phyloP scores from a whole-genome alignment of 2,113 vertebrate species.

The Asarcornis scutulata region DNA sequence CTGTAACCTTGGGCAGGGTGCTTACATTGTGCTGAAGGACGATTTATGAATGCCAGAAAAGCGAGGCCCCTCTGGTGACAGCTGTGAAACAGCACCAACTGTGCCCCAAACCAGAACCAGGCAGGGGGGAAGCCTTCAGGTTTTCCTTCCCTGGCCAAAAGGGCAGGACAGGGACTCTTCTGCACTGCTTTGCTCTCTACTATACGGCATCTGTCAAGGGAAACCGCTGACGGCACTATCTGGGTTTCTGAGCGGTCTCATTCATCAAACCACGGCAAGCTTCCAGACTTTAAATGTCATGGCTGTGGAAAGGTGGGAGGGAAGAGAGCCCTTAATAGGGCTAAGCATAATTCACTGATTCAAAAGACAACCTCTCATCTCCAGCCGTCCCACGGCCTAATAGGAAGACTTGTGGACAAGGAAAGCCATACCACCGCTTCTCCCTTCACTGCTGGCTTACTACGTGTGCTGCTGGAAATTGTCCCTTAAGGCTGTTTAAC shows the following conservation, averaged over 20 bases:
- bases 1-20: constrained; percentile 31
- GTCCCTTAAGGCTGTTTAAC: neutral
- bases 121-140: neutral
- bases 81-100: neutral
- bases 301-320: neutral
- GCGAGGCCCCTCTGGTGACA: neutral
- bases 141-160: neutral
- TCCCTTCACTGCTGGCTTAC: neutral
- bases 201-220: neutral
- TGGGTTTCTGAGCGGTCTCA: neutral
- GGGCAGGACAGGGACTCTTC: neutral
- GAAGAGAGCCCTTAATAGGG: neutral
- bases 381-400: neutral
- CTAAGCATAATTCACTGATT: constrained; percentile 4
- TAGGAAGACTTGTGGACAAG: neutral
- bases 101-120: neutral
- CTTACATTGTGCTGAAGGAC: constrained; percentile 33
- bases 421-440: neutral
- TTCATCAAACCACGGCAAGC: constrained; percentile 37
- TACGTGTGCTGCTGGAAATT: neutral
- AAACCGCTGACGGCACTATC: constrained; percentile 38
- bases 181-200: neutral
- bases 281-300: constrained; percentile 61
- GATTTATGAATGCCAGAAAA: neutral
- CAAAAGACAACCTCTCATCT: neutral